These are phyloP conservation scores for Falco concolor DNA, from an alignment of 2,797 vertebrate genomes.

Conservation along the genomic window DNA sequence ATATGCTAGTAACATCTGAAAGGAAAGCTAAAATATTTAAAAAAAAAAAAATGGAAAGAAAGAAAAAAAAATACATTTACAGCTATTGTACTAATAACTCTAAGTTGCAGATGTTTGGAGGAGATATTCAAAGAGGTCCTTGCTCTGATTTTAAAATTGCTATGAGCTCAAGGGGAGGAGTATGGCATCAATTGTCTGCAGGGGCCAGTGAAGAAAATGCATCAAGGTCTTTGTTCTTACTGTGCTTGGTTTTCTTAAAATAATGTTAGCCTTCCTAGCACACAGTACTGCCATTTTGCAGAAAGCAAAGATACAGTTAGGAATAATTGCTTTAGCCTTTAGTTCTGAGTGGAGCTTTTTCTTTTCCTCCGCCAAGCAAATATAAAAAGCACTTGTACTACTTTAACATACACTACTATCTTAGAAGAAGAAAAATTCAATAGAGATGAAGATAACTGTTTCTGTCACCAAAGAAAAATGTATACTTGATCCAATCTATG, in stretches of 20 bases:
- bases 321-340: slow-evolving; percentile 40
- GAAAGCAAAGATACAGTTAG: background rate
- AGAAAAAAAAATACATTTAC: background rate
- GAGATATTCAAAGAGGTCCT: background rate
- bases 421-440: slow-evolving; percentile 6
- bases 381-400: background rate
- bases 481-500: slow-evolving; percentile 37
- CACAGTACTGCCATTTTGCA: background rate
- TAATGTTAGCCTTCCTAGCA: background rate
- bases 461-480: slow-evolving; percentile 24
- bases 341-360: slow-evolving; percentile 19
- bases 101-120: background rate
- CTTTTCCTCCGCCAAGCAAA: slow-evolving; percentile 1
- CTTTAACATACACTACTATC: slow-evolving; percentile 21
- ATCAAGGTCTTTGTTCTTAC: background rate
- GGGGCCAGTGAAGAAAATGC: background rate
- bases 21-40: background rate
- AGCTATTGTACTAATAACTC: background rate
- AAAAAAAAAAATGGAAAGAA: no score
- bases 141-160: background rate
- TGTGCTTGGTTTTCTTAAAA: background rate
- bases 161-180: background rate
- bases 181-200: background rate
- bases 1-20: background rate
- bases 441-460: slow-evolving; percentile 34